Evolutionary conservation across 2,888 invertebrate species (phyloP), one percentile per base, ranked within the genome.

Genomic region (Thymelicus sylvestris): DNA sequence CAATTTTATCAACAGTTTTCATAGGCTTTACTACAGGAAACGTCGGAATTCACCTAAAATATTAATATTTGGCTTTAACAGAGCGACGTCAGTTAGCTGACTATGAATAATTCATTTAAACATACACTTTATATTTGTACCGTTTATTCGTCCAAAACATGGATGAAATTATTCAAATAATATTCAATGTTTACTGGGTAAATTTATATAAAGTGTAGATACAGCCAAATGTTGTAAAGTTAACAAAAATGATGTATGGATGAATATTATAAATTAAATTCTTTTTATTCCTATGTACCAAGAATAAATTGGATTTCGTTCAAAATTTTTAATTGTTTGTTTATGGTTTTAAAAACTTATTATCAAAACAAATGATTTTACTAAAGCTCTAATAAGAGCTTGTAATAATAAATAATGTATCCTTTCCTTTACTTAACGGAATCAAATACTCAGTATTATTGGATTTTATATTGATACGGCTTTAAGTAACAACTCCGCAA

Each of bases 111-210:
- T 63, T 63, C 41, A 69, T 64, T n/a, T 60, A 41, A 19, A 65
- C 39, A 39, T 60, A 48, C 65, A 65, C 57, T 70, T 60, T 60
- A 44, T 60, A 44, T 39, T 64, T 69, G 59, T 65, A 41, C 59
- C 64, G 57, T 63, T 63, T 62, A 64, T 48, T 68, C 44, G n/a
- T 10, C 8, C 61, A 47, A 68, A 69, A 64, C 24, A 63, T 64
- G 47, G 47, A 13, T 48, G 24, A 31, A 44, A 47, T 69, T 69
- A 69, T 69, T 69, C 68, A 69, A 69, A 57, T 69, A 57, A 47
- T 63, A 64, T 65, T 59, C 39, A 65, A 44, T 63, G 62, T 44
- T 60, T 59, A 59, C 60, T 48, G 39, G 48, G 19, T 57, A 15
- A 69, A 69, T 31, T 31, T 31, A 3, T 57, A 57, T 57, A 55